These are phyloP conservation scores for Lithobates pipiens DNA, from an alignment of 2,797 vertebrate species.

Conservation along the genomic window DNA sequence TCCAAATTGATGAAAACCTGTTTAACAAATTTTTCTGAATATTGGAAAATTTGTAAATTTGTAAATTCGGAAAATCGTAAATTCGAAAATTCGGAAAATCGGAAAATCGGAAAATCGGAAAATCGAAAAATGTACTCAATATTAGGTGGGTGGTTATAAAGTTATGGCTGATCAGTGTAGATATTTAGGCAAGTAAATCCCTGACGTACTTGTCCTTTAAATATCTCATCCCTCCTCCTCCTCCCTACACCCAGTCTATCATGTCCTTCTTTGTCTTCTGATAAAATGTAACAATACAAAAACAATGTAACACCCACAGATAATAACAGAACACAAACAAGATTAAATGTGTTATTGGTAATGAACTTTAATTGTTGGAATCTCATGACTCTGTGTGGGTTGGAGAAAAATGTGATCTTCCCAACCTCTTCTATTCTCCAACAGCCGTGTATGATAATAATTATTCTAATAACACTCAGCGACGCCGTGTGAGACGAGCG, in stretches of 20 bases:
- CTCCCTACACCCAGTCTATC: not conserved
- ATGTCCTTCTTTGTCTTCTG: not conserved
- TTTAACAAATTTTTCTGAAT: too few species aligned
- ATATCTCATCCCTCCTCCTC: not conserved
- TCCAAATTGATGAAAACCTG: too few species aligned
- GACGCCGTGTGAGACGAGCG: not conserved
- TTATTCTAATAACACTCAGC: not conserved
- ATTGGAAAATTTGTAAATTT: too few species aligned
- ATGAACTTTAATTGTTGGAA: constrained; percentile 16
- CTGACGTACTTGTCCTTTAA: not conserved
- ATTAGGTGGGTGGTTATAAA: too few species aligned
- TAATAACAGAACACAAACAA: not conserved
- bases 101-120: too few species aligned
- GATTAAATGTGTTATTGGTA: not conserved
- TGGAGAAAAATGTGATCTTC: constrained; percentile 19
- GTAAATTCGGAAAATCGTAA: too few species aligned
- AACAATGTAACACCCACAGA: not conserved
- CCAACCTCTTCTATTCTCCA: not conserved
- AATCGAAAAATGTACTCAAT: too few species aligned
- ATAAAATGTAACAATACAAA: not conserved
- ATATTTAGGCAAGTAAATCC: too few species aligned
- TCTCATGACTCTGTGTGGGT: constrained; percentile 29
- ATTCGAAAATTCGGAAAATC: too few species aligned
- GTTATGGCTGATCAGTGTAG: too few species aligned
- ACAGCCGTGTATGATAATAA: not conserved